These are phyloP conservation scores for Saturnia pavonia DNA, from an alignment of 2,888 invertebrate genomes.

Conservation along the genomic window DNA sequence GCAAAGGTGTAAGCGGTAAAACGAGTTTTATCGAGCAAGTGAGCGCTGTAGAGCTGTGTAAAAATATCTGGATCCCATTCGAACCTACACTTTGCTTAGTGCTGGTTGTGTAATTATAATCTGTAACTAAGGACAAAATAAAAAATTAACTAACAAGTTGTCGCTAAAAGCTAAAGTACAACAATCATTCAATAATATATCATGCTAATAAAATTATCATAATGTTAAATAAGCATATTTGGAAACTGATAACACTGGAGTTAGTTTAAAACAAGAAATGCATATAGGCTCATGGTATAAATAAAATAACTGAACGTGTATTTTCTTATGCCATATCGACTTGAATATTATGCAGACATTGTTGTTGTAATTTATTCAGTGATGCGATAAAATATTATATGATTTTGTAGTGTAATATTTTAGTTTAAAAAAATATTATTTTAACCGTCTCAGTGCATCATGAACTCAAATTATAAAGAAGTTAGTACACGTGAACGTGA, in stretches of 20 bases:
- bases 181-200: not conserved
- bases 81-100: conserved; percentile 20
- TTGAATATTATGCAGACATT: not conserved
- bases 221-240: conserved; percentile 18
- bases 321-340: not conserved
- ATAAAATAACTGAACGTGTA: conserved; percentile 18
- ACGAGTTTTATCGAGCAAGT: conserved; percentile 21
- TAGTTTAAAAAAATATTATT: not conserved
- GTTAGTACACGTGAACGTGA: conserved; percentile 20
- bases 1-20: conserved; percentile 21
- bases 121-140: not conserved
- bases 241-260: not conserved
- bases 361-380: conserved; percentile 12
- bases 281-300: conserved; percentile 14
- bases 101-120: conserved; percentile 21
- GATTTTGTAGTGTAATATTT: conserved; percentile 5
- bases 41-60: conserved; percentile 13
- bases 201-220: conserved; percentile 16
- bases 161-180: conserved; percentile 4
- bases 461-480: conserved; percentile 24
- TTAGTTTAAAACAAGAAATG: not conserved
- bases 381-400: conserved; percentile 4
- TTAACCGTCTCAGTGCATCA: conserved; percentile 13
- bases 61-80: conserved; percentile 22
- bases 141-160: conserved; percentile 5